Conservation (phyloP, 2,888 invertebrate species). For the Drosophila multiciliata region DNA sequence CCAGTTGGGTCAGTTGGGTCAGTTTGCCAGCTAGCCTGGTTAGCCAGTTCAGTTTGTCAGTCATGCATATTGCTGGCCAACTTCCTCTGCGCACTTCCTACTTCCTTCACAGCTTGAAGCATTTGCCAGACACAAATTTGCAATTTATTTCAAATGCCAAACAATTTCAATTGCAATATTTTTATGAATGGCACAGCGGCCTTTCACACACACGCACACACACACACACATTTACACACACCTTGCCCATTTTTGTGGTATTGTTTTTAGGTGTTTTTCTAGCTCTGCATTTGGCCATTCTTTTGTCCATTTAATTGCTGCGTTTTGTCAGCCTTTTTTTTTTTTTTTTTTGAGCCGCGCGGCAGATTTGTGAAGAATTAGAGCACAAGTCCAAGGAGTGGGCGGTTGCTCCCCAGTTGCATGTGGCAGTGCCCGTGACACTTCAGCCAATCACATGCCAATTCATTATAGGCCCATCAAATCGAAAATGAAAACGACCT, state of each 20-base stretch:
- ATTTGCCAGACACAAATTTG: constrained; percentile 68
- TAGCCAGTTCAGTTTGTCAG: constrained; percentile 22
- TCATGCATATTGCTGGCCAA: constrained; percentile 34
- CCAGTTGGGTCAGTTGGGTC: constrained; percentile 37
- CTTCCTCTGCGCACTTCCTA: constrained; percentile 67
- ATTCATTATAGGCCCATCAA: constrained; percentile 74
- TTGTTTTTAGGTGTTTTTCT: constrained; percentile 35
- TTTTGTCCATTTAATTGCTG: constrained; percentile 36
- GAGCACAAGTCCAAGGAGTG: neutral
- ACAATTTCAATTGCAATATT: constrained; percentile 70
- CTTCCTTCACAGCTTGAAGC: constrained; percentile 71
- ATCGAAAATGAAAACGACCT: constrained; percentile 8
- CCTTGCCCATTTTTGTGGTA: constrained; percentile 53
- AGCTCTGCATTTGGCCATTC: constrained; percentile 8
- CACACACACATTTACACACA: constrained; percentile 28
- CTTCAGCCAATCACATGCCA: constrained; percentile 76
- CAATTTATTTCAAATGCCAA: constrained; percentile 78
- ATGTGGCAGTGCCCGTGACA: constrained; percentile 52
- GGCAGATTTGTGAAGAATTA: constrained; percentile 34
- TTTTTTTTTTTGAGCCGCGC: constrained; percentile 7
- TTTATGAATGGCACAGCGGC: constrained; percentile 70
- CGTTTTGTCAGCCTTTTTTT: constrained; percentile 27
- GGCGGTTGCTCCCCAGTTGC: constrained; percentile 15
- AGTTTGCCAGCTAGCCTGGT: neutral
- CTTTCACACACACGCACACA: constrained; percentile 19